Evolutionary conservation across 2,797 vertebrate genomes (phyloP), one percentile per base, ranked within the genome.

Genomic region (Rhabdomys pumilio): DNA sequence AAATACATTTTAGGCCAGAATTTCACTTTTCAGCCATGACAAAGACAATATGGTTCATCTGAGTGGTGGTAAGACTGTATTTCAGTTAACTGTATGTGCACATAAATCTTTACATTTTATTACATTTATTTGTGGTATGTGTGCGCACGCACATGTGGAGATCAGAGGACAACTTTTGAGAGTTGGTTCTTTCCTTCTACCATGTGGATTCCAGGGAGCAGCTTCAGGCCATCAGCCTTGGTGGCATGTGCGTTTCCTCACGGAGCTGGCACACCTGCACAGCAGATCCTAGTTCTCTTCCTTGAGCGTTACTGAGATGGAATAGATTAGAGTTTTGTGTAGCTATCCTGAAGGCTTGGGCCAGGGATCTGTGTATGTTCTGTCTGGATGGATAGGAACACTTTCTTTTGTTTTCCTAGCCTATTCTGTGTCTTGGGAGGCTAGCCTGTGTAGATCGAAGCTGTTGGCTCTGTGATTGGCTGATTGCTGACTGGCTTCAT

Each of bases 11-110:
- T 93, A 59, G 41, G 31, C 3, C 55, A 91, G 65, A 94, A 84
- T 77, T 90, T 96, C 22, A 89, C 81, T 90, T 97, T 15, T 90
- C 29, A 67, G 61, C 44, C 4, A 4, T 73, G 84, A 87, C 8
- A 73, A 76, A 88, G 88, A 81, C 93, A 90, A 80, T 76, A 31
- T 24, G 91, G 44, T 87, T 89, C 29, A 86, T 89, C 75, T 85
- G 79, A 93, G n/a, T 73, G 89, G 15, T 55, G 89, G 15, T 55
- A 84, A 93, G 44, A 63, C 41, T 89, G 2, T 76, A 59, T 92
- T 94, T 87, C 7, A 63, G 72, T 55, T 38, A 59, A 22, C 15
- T 59, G 26, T 75, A 34, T 65, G 26, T 50, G 3, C 24, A 50
- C 3, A 24, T 53, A 86, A 55, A 19, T 41, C n/a, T 61, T 83